Evolutionary conservation across 2,113 vertebrate species (phyloP).

Genomic region (Tetraodon nigroviridis): DNA sequence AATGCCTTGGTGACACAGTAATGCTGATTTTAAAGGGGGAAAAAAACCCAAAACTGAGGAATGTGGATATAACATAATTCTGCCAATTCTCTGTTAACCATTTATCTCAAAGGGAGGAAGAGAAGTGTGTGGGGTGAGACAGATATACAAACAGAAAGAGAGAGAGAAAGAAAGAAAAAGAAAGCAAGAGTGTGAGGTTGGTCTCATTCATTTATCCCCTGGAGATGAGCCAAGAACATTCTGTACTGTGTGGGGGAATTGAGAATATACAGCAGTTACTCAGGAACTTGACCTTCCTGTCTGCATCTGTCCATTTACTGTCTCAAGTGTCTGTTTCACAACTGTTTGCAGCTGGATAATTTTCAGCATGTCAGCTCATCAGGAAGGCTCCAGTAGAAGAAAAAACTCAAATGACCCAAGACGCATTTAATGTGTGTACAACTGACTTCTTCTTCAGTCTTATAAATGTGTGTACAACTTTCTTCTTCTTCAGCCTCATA

Average conservation of each 20-base stretch:
- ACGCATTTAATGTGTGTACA: too few relatives aligned
- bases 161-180: slow-evolving; percentile 33
- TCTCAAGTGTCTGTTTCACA: slow-evolving; percentile 20
- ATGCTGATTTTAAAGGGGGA: slow-evolving; percentile 34
- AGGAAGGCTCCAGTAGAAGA: too few relatives aligned
- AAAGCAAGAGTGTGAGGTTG: slow-evolving; percentile 14
- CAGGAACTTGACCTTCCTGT: slow-evolving; percentile 65
- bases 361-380: neutral
- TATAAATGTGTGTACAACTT: too few relatives aligned
- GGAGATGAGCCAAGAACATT: slow-evolving; percentile 78
- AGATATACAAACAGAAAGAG: slow-evolving; percentile 13
- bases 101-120: slow-evolving; percentile 39
- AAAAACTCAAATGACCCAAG: too few relatives aligned
- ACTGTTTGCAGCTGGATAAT: neutral
- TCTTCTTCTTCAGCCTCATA: too few relatives aligned
- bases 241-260: slow-evolving; percentile 78
- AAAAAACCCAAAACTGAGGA: slow-evolving; percentile 39
- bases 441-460: too few relatives aligned
- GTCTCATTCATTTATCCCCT: slow-evolving; percentile 63
- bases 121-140: slow-evolving; percentile 18
- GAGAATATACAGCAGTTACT: slow-evolving; percentile 71
- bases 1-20: slow-evolving; percentile 18
- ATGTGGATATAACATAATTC: slow-evolving; percentile 51
- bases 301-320: slow-evolving; percentile 35
- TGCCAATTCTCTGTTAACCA: slow-evolving; percentile 56